A percentile compares a stretch with the other conserved stretches of the same genome.
Evolutionary conservation across 2,888 invertebrate genomes (phyloP).

Genomic region (Drosophila neotestacea): DNA sequence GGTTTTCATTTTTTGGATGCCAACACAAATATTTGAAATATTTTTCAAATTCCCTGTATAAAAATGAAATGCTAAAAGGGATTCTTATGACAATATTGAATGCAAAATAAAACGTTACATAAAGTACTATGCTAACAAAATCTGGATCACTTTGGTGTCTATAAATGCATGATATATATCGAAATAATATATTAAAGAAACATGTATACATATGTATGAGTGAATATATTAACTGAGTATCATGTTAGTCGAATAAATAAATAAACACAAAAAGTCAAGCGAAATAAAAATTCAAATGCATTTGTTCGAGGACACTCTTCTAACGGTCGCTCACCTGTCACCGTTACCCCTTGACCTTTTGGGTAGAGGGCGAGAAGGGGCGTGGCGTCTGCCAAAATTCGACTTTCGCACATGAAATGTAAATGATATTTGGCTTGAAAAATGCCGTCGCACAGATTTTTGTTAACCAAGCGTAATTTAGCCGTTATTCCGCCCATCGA

Average conservation of each 20-base stretch:
- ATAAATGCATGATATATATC: no score
- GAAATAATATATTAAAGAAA: no score
- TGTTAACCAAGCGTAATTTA: constrained; percentile 50
- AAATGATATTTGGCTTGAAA: constrained; percentile 74
- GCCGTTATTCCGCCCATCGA: constrained; percentile 44
- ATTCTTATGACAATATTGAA: background rate
- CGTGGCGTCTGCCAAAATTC: constrained; percentile 42
- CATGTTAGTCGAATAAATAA: no score
- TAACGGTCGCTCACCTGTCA: constrained; percentile 50
- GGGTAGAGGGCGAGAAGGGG: background rate
- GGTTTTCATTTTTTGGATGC: constrained; percentile 3
- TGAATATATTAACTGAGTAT: no score
- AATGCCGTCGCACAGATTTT: constrained; percentile 66
- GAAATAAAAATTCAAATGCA: constrained; percentile 72
- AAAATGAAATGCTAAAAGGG: background rate
- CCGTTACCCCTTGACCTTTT: constrained; percentile 21
- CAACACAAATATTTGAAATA: constrained; percentile 9
- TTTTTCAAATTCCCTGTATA: constrained; percentile 4
- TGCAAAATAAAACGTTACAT: no score
- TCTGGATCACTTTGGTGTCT: no score
- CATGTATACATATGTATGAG: no score
- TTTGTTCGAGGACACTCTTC: constrained; percentile 42
- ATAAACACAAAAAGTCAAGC: constrained; percentile 55
- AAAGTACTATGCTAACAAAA: no score
- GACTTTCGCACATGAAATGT: constrained; percentile 71